These are phyloP conservation scores for Peromyscus maniculatus DNA, from an alignment of 2,113 vertebrate genomes.

Conservation along the genomic window DNA sequence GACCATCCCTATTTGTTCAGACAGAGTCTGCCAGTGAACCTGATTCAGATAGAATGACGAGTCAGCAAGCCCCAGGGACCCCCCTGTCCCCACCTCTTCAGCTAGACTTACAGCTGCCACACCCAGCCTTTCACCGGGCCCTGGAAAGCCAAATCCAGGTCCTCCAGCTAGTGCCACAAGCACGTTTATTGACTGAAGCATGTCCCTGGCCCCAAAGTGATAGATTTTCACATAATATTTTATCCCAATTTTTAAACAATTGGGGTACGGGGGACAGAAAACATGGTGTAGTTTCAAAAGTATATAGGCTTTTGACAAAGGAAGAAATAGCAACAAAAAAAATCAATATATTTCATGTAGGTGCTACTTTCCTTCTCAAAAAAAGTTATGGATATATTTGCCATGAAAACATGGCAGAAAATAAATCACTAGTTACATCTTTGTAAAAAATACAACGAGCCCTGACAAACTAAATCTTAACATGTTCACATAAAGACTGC, in stretches of 20 bases:
- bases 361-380: not conserved
- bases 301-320: not conserved
- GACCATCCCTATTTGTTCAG: not conserved
- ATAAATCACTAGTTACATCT: not conserved
- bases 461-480: conserved; percentile 18
- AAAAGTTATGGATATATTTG: not conserved
- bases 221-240: not conserved
- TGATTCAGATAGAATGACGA: not conserved
- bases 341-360: not conserved
- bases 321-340: not conserved
- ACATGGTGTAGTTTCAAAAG: not conserved
- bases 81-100: not conserved
- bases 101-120: not conserved
- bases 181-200: not conserved
- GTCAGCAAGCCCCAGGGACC: not conserved
- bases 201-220: not conserved
- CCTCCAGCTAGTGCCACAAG: not conserved
- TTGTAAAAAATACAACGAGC: not conserved
- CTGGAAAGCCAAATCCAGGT: not conserved
- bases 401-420: conserved; percentile 10
- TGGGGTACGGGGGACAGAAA: not conserved
- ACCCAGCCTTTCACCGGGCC: too few relatives aligned
- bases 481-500: not conserved
- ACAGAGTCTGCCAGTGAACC: not conserved
- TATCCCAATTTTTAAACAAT: not conserved